phyloP scores from a whole-genome alignment of 2,797 vertebrate species.

The Danio choprae region DNA sequence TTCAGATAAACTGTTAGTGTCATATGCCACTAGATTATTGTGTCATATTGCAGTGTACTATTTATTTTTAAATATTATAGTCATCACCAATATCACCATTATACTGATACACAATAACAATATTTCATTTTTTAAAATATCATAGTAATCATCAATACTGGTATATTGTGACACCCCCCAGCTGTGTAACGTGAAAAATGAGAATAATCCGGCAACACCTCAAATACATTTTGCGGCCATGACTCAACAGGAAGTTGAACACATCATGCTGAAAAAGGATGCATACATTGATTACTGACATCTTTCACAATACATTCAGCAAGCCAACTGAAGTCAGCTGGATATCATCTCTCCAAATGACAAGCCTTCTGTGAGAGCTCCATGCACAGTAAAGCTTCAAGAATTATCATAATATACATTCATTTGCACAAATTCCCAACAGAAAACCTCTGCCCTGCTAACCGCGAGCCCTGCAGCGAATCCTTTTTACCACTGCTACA shows the following conservation, averaged over 20 bases:
- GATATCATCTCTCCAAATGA: slow-evolving; percentile 20
- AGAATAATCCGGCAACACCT: neutral
- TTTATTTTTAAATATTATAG: too few species aligned
- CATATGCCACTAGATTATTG: too few species aligned
- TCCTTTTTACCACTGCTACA: slow-evolving; percentile 25
- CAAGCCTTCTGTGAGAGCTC: slow-evolving; percentile 1
- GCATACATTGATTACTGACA: neutral
- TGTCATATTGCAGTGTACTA: too few species aligned
- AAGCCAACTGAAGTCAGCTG: slow-evolving; percentile 19
- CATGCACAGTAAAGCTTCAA: slow-evolving; percentile 24
- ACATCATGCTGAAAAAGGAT: neutral
- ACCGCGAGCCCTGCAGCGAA: slow-evolving; percentile 22
- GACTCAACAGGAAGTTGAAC: slow-evolving; percentile 9
- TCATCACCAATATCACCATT: too few species aligned
- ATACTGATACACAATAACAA: too few species aligned
- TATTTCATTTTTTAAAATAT: too few species aligned
- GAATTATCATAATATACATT: slow-evolving; percentile 30
- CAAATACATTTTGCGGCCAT: neutral
- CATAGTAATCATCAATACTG: too few species aligned
- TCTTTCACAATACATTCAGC: slow-evolving; percentile 17
- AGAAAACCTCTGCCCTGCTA: slow-evolving; percentile 29
- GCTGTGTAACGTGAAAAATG: neutral
- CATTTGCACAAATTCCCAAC: slow-evolving; percentile 26
- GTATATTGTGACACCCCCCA: too few species aligned
- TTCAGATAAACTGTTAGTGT: too few species aligned